Evolutionary conservation across 2,113 vertebrate species (phyloP).

Genomic region (Recurvirostra avosetta): DNA sequence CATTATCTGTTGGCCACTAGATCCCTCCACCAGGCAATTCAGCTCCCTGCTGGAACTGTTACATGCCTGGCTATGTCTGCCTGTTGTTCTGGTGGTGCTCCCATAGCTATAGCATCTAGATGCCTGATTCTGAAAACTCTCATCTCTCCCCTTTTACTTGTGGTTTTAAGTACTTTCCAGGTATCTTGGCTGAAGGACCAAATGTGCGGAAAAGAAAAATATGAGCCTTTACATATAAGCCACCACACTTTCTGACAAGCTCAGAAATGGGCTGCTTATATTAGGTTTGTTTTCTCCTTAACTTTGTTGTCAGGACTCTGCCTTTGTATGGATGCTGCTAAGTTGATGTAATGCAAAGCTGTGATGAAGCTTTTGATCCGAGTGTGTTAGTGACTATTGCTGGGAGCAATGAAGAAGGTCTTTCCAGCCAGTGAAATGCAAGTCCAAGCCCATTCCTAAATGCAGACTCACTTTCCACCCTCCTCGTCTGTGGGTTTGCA

Average conservation of each 20-base stretch:
- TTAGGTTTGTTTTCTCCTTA: background rate
- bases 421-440: background rate
- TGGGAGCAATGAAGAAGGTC: background rate
- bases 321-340: background rate
- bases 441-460: background rate
- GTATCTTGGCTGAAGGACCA: background rate
- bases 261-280: background rate
- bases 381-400: background rate
- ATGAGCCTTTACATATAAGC: background rate
- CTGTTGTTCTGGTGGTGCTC: background rate
- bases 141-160: background rate
- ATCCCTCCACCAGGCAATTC: background rate
- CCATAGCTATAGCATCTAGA: background rate
- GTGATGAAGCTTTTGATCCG: background rate
- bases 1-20: background rate
- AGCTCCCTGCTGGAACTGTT: background rate
- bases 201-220: background rate
- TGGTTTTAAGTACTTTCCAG: background rate
- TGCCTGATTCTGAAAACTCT: background rate
- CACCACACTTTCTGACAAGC: background rate
- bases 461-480: background rate
- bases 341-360: background rate
- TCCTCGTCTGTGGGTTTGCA: background rate
- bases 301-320: background rate
- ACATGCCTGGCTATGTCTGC: background rate